Percentiles rank a stretch among this genome's conserved stretches.
These are phyloP conservation scores for Brachystomella parvula DNA, from an alignment of 1,140 invertebrate species.

Conservation along the genomic window DNA sequence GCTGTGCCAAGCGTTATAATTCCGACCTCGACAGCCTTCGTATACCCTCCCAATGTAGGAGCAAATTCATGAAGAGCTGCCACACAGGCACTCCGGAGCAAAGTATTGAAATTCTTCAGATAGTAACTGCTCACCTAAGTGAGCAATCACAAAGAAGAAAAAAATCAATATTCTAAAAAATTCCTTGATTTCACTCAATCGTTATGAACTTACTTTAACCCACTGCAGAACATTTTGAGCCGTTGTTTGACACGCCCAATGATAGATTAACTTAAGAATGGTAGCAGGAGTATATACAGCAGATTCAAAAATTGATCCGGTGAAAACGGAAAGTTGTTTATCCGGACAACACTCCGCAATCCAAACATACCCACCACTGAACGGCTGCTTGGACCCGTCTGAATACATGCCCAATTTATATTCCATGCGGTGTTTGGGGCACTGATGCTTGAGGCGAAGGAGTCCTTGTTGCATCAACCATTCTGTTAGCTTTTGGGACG, in stretches of 20 bases:
- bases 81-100: constrained; percentile 67
- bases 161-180: constrained; percentile 33
- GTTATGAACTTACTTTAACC: constrained; percentile 56
- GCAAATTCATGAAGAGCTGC: constrained; percentile 66
- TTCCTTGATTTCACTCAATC: background rate
- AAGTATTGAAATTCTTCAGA: constrained; percentile 67
- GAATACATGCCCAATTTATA: constrained; percentile 62
- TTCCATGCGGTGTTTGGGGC: constrained; percentile 56
- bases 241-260: constrained; percentile 81
- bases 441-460: constrained; percentile 66
- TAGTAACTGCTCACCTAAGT: constrained; percentile 53
- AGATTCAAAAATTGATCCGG: constrained; percentile 74
- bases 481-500: constrained; percentile 72
- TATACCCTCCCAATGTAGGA: constrained; percentile 58
- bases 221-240: constrained; percentile 77
- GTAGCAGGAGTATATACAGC: constrained; percentile 69
- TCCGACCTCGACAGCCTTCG: constrained; percentile 62
- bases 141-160: background rate
- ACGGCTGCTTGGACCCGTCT: constrained; percentile 70
- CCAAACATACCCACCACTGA: constrained; percentile 81
- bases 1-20: constrained; percentile 76
- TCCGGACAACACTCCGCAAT: constrained; percentile 74
- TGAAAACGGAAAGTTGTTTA: constrained; percentile 73
- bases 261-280: constrained; percentile 73
- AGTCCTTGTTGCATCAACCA: constrained; percentile 78